These are phyloP conservation scores for Colossoma macropomum DNA, from an alignment of 2,113 vertebrate genomes.

Conservation along the genomic window DNA sequence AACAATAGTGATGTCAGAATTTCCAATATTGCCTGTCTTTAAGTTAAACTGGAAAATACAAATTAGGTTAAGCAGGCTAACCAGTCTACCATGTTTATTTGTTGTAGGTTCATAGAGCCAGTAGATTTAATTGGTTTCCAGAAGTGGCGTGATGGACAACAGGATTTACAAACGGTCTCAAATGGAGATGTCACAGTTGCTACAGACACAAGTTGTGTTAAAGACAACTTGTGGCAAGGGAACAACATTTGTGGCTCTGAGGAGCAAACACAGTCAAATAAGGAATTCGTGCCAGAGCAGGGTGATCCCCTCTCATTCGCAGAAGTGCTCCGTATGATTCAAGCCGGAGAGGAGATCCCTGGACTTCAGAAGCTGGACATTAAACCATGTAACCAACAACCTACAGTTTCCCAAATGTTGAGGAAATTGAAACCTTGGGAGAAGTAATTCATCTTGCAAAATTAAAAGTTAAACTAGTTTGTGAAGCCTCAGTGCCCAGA, in stretches of 20 bases:
- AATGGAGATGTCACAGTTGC: neutral
- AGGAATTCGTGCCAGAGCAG: neutral
- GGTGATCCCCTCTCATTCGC: conserved; percentile 70
- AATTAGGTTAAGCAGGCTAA: neutral
- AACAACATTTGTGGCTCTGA: neutral
- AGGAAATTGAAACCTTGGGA: conserved; percentile 79
- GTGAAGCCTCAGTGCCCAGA: neutral
- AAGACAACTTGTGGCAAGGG: neutral
- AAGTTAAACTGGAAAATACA: too few species aligned
- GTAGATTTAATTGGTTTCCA: conserved; percentile 66
- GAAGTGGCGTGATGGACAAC: conserved; percentile 47
- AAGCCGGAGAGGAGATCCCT: conserved; percentile 77
- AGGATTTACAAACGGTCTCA: neutral
- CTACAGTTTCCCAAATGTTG: conserved; percentile 74
- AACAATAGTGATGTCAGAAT: too few species aligned
- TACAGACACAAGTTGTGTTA: neutral
- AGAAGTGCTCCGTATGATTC: conserved; percentile 75
- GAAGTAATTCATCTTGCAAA: conserved; percentile 9
- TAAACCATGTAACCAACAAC: conserved; percentile 68
- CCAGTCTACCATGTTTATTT: neutral
- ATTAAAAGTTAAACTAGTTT: too few species aligned
- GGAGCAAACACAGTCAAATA: neutral
- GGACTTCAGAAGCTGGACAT: conserved; percentile 70
- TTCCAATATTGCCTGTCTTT: neutral
- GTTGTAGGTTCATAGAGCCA: conserved; percentile 73